These are phyloP conservation scores for Ectemnius continuus DNA, from an alignment of 2,888 invertebrate genomes.

Conservation along the genomic window DNA sequence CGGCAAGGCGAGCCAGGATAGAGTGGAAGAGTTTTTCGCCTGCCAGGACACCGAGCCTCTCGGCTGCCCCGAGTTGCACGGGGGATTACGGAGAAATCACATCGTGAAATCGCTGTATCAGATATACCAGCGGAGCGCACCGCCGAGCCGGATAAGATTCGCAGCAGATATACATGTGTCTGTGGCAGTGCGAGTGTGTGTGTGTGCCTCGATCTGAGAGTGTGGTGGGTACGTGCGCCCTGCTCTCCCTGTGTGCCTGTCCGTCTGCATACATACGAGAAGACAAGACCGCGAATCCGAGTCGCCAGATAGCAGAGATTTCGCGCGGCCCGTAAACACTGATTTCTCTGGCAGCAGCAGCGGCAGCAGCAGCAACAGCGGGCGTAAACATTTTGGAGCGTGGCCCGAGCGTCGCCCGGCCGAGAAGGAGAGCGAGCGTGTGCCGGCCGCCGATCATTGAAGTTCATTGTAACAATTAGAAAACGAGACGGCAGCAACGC, in stretches of 20 bases:
- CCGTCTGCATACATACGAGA: conserved; percentile 4
- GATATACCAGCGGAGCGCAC: not conserved
- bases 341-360: conserved; percentile 9
- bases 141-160: no score
- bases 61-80: no score
- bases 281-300: no score
- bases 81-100: conserved; percentile 1
- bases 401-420: not conserved
- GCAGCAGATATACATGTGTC: no score
- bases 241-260: conserved; percentile 10
- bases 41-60: no score
- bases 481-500: not conserved
- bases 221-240: conserved; percentile 15
- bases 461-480: not conserved
- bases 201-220: conserved; percentile 12
- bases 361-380: not conserved
- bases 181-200: conserved; percentile 13
- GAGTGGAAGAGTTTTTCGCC: no score
- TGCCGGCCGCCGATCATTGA: not conserved
- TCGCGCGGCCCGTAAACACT: conserved; percentile 7
- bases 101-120: not conserved
- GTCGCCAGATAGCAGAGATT: no score
- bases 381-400: not conserved
- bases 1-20: no score
- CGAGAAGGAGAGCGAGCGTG: conserved; percentile 2